Percentiles rank a stretch among this genome's conserved stretches.
Evolutionary conservation across 2,888 invertebrate species (phyloP).

Genomic region (Acrocera orbiculus): DNA sequence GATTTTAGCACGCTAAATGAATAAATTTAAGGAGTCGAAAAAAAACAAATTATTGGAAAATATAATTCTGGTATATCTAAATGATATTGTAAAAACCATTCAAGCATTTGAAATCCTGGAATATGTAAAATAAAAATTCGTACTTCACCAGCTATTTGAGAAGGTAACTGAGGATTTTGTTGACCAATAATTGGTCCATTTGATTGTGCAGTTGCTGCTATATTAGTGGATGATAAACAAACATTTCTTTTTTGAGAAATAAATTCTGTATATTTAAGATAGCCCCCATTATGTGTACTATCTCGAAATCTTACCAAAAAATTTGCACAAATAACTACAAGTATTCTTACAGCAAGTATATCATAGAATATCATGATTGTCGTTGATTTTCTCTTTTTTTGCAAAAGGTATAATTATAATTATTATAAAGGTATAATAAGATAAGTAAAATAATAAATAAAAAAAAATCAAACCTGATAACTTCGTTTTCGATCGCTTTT

Average conservation of each 20-base stretch:
- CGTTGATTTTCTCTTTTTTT: no score
- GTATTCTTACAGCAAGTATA: slow-evolving; percentile 69
- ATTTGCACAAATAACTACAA: slow-evolving; percentile 71
- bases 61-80: slow-evolving; percentile 82
- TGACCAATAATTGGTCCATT: slow-evolving; percentile 21
- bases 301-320: slow-evolving; percentile 64
- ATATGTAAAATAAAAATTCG: slow-evolving; percentile 55
- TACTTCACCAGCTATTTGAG: slow-evolving; percentile 42
- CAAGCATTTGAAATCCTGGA: slow-evolving; percentile 62
- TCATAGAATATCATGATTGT: no score
- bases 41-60: no score
- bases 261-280: slow-evolving; percentile 79
- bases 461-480: no score
- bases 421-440: no score
- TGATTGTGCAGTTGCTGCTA: slow-evolving; percentile 31
- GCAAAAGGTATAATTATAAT: no score
- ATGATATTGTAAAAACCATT: slow-evolving; percentile 78
- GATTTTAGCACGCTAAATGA: no score
- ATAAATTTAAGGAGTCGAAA: no score
- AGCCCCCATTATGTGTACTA: slow-evolving; percentile 75
- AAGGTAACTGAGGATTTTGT: slow-evolving; percentile 28
- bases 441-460: no score
- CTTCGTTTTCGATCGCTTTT: no score
- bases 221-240: slow-evolving; percentile 24
- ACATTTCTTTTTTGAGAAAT: slow-evolving; percentile 57